These are phyloP conservation scores for Ctenosaura bakeri DNA, from an alignment of 2,797 vertebrate species.

Conservation along the genomic window DNA sequence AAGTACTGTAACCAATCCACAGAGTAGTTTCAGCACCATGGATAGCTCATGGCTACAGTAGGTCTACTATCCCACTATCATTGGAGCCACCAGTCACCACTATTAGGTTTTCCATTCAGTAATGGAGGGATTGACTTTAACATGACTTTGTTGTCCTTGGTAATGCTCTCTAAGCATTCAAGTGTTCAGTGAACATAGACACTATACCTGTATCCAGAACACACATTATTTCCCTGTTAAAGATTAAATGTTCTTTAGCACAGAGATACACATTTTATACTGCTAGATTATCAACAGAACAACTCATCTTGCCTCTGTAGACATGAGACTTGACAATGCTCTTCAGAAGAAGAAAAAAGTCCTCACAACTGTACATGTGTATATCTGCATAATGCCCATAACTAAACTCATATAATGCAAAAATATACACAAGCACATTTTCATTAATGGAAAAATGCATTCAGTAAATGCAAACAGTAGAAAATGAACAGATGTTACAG, in stretches of 20 bases:
- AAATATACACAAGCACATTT: not conserved
- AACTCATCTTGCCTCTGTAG: not conserved
- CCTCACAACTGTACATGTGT: too few species aligned
- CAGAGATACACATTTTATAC: not conserved
- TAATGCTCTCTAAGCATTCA: not conserved
- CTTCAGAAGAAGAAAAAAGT: not conserved
- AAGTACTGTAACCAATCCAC: too few species aligned
- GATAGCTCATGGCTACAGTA: too few species aligned
- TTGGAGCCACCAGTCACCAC: too few species aligned
- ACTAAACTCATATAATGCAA: not conserved
- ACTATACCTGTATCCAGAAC: not conserved
- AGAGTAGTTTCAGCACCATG: too few species aligned
- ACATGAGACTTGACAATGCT: not conserved
- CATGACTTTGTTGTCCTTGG: not conserved
- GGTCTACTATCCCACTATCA: too few species aligned
- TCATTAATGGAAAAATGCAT: not conserved
- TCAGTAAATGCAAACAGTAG: too few species aligned
- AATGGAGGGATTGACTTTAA: too few species aligned
- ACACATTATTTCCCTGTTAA: not conserved
- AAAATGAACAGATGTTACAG: too few species aligned
- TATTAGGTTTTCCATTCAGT: too few species aligned
- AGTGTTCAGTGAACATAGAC: not conserved
- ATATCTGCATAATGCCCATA: not conserved
- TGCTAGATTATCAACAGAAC: not conserved
- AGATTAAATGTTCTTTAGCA: not conserved